phyloP scores from a whole-genome alignment of 2,797 vertebrate species.

The Alca torda region DNA sequence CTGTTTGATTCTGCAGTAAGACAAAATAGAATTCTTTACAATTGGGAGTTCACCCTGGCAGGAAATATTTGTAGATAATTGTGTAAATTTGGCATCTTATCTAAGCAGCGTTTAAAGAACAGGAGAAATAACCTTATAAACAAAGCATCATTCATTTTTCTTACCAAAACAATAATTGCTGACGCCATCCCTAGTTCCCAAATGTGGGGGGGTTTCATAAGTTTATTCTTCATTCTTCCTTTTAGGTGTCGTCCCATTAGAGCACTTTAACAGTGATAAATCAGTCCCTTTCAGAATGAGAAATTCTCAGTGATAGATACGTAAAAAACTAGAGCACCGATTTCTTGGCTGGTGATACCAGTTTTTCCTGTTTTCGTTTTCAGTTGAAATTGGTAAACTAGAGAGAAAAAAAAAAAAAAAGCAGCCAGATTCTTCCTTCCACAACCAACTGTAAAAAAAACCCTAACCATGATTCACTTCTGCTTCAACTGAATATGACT shows the following conservation, averaged over 20 bases:
- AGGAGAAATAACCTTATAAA: not conserved
- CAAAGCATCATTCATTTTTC: not conserved
- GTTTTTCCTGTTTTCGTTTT: not conserved
- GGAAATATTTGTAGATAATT: not conserved
- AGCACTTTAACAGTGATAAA: not conserved
- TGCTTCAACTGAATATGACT: not conserved
- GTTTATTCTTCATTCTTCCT: not conserved
- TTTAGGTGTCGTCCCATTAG: not conserved
- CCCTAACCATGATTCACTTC: not conserved
- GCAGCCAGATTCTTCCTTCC: not conserved
- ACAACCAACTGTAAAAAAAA: not conserved
- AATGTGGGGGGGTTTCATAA: fast-evolving
- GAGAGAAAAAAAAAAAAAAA: not conserved
- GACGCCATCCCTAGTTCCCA: not conserved
- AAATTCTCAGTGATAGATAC: not conserved
- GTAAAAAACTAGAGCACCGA: not conserved
- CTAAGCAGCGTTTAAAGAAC: not conserved
- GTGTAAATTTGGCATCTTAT: not conserved
- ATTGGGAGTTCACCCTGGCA: not conserved
- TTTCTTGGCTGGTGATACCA: not conserved
- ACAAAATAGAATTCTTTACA: not conserved
- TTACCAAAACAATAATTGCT: not conserved
- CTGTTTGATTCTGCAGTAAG: not conserved
- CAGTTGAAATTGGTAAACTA: not conserved
- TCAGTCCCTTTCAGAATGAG: not conserved